Evolutionary conservation across 2,113 vertebrate species (phyloP), one percentile per base, ranked within the genome.

Genomic region (Hemibagrus wyckioides): DNA sequence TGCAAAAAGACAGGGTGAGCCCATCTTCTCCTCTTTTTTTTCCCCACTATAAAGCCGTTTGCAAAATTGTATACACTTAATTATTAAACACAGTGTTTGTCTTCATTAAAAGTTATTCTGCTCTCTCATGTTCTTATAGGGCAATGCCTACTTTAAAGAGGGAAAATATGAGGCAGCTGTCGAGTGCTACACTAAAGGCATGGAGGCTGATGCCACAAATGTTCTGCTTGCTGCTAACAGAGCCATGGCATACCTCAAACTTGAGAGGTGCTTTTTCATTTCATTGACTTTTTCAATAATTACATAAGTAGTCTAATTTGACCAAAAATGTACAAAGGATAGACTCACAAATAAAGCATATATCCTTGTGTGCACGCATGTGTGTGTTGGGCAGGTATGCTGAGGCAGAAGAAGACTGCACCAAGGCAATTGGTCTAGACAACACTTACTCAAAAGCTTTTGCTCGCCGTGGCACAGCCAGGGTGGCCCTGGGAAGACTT

Each of bases 101-200:
- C 3, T 59, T 36, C 15, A 36, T 56, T 36, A 23, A 48, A 84
- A 30, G 15, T 79, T 61, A 23, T 80, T 30, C 59, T 80, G 33
- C n/a, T 39, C 5, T 80, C 1, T 17, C 15, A 21, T 84, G 33
- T 36, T 77, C 21, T 85, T 65, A 59, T 82, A 99, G 98, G 98
- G 98, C 13, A 99, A 99, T 15, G 96, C 94, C 56, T 99, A 97
- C 92, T 99, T 99, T 92, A 99, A 99, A 93, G 97, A 98, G 88
- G 98, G 98, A 0, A 97, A 96, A 82, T 99, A 99, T 0, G 97
- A 99, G 89, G 92, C 93, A 52, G 98, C 98, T 0, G 95, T 96
- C 41, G 97, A 99, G 13, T 98, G 97, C 87, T 99, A 99, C 86
- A 97, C 94, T 65, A 93, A 92, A 83, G 98, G 98, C 15, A 97